Evolutionary conservation across 2,113 vertebrate species (phyloP).

Genomic region (Callionymus lyra): DNA sequence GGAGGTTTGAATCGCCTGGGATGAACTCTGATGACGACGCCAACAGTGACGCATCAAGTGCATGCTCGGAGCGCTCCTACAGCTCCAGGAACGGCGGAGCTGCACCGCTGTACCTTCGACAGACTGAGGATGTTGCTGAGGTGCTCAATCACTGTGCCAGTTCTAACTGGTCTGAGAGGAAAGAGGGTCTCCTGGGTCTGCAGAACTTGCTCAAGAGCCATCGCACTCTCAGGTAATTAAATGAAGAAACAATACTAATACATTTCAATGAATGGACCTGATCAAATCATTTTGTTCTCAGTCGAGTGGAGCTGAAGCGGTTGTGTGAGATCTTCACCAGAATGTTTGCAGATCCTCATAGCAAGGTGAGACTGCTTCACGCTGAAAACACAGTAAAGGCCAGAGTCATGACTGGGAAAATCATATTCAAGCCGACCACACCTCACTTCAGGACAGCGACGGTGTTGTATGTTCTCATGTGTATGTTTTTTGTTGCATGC

Average conservation of each 20-base stretch:
- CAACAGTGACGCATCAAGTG: slow-evolving; percentile 88
- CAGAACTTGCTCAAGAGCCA: slow-evolving; percentile 82
- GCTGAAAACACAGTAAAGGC: background rate
- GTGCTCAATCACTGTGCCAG: slow-evolving; percentile 88
- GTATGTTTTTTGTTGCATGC: slow-evolving; percentile 40
- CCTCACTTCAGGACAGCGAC: slow-evolving; percentile 28
- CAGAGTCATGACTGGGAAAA: background rate
- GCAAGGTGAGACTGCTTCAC: slow-evolving; percentile 72
- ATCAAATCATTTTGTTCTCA: slow-evolving; percentile 52
- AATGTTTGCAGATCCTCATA: slow-evolving; percentile 94
- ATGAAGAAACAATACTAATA: too few species aligned
- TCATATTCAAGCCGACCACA: background rate
- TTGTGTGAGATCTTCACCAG: slow-evolving; percentile 94
- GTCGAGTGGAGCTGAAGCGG: slow-evolving; percentile 90
- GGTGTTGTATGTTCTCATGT: background rate
- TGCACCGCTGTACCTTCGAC: slow-evolving; percentile 77
- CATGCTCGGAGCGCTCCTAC: slow-evolving; percentile 85
- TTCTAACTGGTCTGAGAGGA: slow-evolving; percentile 89
- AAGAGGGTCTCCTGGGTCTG: slow-evolving; percentile 82
- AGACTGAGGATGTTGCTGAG: slow-evolving; percentile 87
- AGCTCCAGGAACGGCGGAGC: slow-evolving; percentile 81
- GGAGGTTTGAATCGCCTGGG: slow-evolving; percentile 79
- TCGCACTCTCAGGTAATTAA: slow-evolving; percentile 81
- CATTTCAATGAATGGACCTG: too few species aligned
- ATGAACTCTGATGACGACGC: slow-evolving; percentile 89